phyloP scores from a whole-genome alignment of 37 sponge, comb jelly and placozoan genomes.

The Haliclona indistincta region DNA sequence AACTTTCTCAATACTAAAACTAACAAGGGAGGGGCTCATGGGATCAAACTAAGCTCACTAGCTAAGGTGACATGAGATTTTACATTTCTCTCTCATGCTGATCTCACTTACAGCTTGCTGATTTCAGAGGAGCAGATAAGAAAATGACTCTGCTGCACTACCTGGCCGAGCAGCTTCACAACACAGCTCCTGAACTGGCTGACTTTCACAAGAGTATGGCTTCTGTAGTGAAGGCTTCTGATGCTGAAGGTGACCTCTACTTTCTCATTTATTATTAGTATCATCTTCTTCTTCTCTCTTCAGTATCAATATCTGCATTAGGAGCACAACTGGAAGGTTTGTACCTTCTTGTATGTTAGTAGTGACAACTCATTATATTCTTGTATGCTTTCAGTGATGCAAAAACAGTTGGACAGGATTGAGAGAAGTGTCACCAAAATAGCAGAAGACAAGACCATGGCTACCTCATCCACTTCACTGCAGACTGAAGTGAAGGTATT shows the following conservation, averaged over 20 bases:
- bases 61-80: slow-evolving; percentile 52
- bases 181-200: slow-evolving; percentile 39
- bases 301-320: background rate
- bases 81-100: background rate
- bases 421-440: slow-evolving; percentile 59
- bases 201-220: slow-evolving; percentile 35
- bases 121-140: slow-evolving; percentile 41
- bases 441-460: slow-evolving; percentile 23
- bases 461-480: slow-evolving; percentile 17
- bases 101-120: slow-evolving; percentile 39
- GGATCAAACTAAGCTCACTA: slow-evolving; percentile 67
- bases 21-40: slow-evolving; percentile 73
- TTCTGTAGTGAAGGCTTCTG: slow-evolving; percentile 49
- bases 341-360: background rate
- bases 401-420: slow-evolving; percentile 73
- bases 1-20: slow-evolving; percentile 86
- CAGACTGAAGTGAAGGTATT: slow-evolving; percentile 55
- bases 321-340: background rate
- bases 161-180: slow-evolving; percentile 46
- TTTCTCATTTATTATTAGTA: background rate
- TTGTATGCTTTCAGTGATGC: slow-evolving; percentile 57
- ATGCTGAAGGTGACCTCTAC: slow-evolving; percentile 19
- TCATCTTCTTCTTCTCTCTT: background rate
- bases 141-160: slow-evolving; percentile 57
- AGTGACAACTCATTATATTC: background rate